Evolutionary conservation across 92 coral and sea anemone species (phyloP).

Genomic region (Palythoa grandis): DNA sequence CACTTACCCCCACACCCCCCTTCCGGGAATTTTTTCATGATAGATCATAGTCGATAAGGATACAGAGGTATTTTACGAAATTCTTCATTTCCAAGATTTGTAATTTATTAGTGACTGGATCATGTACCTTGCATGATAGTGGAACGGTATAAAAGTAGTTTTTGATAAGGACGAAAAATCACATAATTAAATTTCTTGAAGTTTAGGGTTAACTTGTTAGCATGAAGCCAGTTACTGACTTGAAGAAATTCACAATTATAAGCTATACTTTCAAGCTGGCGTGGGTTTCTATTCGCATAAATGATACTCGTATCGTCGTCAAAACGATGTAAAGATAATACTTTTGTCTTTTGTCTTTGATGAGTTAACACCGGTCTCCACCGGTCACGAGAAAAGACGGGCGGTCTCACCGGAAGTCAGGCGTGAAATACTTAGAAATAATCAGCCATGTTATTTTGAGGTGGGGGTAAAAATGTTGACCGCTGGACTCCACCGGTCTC

Average conservation of each 20-base stretch:
- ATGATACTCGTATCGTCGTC: background rate
- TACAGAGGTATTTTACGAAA: background rate
- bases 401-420: too few species aligned
- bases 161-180: background rate
- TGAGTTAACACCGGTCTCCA: too few species aligned
- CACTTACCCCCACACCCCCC: too few species aligned
- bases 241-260: background rate
- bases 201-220: slow-evolving; percentile 15
- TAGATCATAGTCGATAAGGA: too few species aligned
- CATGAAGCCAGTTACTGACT: slow-evolving; percentile 23
- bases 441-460: too few species aligned
- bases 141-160: background rate
- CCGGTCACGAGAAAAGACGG: too few species aligned
- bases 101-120: background rate
- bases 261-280: slow-evolving; percentile 5
- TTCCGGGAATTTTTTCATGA: too few species aligned
- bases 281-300: background rate
- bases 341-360: too few species aligned
- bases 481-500: too few species aligned
- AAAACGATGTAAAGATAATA: background rate
- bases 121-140: background rate
- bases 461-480: too few species aligned
- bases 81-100: slow-evolving; percentile 7
- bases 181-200: slow-evolving; percentile 10
- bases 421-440: too few species aligned